Evolutionary conservation across 2,888 invertebrate genomes (phyloP).

Genomic region (Sarcophaga variegata): DNA sequence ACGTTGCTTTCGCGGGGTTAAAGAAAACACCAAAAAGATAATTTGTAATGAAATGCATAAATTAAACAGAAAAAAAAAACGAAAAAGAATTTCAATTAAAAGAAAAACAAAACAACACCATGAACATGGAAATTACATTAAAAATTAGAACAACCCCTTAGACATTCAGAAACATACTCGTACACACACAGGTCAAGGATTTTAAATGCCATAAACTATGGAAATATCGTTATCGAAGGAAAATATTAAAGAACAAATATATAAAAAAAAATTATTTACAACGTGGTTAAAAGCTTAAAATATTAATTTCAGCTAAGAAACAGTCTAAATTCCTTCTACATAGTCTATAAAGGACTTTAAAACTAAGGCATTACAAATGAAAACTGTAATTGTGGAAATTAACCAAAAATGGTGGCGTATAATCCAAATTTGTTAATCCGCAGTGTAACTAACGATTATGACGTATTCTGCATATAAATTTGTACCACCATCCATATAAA

Average conservation of each 20-base stretch:
- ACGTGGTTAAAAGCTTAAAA: too few relatives aligned
- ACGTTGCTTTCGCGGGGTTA: constrained; percentile 17
- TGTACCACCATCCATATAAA: too few relatives aligned
- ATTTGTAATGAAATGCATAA: constrained; percentile 64
- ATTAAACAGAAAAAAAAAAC: constrained; percentile 39
- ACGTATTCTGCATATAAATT: too few relatives aligned
- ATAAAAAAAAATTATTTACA: neutral
- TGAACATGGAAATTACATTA: constrained; percentile 62
- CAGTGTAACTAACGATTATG: too few relatives aligned
- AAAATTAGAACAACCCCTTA: constrained; percentile 35
- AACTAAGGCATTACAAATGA: too few relatives aligned
- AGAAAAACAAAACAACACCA: constrained; percentile 13
- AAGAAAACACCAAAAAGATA: constrained; percentile 37
- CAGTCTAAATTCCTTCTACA: too few relatives aligned
- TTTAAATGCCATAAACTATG: neutral
- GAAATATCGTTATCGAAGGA: neutral
- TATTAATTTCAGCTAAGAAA: too few relatives aligned
- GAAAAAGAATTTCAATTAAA: constrained; percentile 53
- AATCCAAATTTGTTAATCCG: too few relatives aligned
- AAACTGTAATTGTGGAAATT: too few relatives aligned
- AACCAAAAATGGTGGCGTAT: too few relatives aligned
- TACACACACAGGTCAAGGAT: constrained; percentile 13
- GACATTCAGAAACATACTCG: neutral
- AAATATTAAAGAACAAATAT: neutral
- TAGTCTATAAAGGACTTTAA: too few relatives aligned